Base-by-base conservation (phyloP, 2,113 vertebrate genomes). In the Catharus fuscescens region DNA sequence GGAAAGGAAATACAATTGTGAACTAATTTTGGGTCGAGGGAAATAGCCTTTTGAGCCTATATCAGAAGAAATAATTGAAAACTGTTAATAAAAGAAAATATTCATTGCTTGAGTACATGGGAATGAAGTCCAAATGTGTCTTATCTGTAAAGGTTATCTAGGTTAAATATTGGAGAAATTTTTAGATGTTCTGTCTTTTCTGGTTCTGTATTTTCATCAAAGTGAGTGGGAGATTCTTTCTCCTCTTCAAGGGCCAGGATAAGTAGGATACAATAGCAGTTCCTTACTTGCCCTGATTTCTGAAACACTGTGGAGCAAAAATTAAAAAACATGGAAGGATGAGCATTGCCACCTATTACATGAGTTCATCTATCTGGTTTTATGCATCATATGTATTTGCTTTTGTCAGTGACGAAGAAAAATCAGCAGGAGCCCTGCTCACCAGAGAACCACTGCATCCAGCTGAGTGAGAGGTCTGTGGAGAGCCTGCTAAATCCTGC, bases 391-490 rank as follows among this genome's bases (percentile, higher is more conserved):
- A 5, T 78, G 8, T 32, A 28, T 89, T 94, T 92, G 47, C 18
- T 92, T 93, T 91, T 96, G 62, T 50, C 84, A 97, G 94, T 24
- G 38, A 70, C 15, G 16, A 47, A 47, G n/a, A 93, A 67, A 74
- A 82, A 60, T 38, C 90, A 73, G 9, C 38, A 66, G 69, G 74
- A 89, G 18, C 44, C 48, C 21, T 78, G 10, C 53, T 53, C 36
- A 19, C 21, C 36, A 52, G 88, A 86, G 79, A 95, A 66, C 16
- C 3, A 0, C 17, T 86, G 45, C 38, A 70, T 98, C 74, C 95
- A 88, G 29, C 92, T 98, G 72, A 87, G 61, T 28, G 97, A 97
- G 73, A 95, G 67, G 6, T 90, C 98, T 3, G 61, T 97, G 89
- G 97, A 97, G n/a, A 81, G 47, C 47, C 90, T 98, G 44, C 87